Base-by-base conservation (phyloP, 2,888 invertebrate species). In the Latrodectus hesperus region DNA sequence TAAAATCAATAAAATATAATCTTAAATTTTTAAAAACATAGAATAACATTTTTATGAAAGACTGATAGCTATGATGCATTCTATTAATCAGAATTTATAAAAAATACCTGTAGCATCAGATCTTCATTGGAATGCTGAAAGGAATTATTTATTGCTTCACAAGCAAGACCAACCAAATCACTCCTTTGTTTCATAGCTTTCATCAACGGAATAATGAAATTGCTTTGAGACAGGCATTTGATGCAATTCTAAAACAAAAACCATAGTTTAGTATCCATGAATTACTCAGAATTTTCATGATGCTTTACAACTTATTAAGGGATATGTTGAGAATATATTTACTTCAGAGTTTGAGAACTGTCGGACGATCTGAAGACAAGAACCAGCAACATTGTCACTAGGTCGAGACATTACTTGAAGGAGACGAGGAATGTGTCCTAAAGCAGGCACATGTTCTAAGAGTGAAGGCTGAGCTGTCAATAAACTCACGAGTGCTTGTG, bases 141-240 rank as follows among this genome's bases (percentile, higher is more conserved):
- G 91, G 99, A 94, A 90, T 96, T 94, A 91, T 96, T 95, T 68
- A 99, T 94, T 10, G 98, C 95, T 92, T 98, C 98, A 91, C 98
- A 98, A 11, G 97, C 96, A 89, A 96, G 93, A 71, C 96, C 96
- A 52, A 96, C 95, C 93, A 96, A 94, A 92, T 98, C 97, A 85
- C 95, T 94, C 90, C 98, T 94, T 64, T 95, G 94, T 93, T 93
- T 93, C 96, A 99, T 98, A 16, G 98, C 98, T 89, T 95, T 94
- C 92, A 98, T 98, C 89, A 99, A 93, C 0, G 98, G 96, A 83
- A 95, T 94, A 93, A 99, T 96, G 92, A 98, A 97, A 89, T 98
- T 97, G 6, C 96, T 95, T 93, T 96, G 96, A 16, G 96, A 95
- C 90, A 98, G 94, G 72, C 96, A 95, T 88, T 95, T 94, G 82